phyloP scores from a whole-genome alignment of 1,140 invertebrate species.

The Brachionus paranguensis region DNA sequence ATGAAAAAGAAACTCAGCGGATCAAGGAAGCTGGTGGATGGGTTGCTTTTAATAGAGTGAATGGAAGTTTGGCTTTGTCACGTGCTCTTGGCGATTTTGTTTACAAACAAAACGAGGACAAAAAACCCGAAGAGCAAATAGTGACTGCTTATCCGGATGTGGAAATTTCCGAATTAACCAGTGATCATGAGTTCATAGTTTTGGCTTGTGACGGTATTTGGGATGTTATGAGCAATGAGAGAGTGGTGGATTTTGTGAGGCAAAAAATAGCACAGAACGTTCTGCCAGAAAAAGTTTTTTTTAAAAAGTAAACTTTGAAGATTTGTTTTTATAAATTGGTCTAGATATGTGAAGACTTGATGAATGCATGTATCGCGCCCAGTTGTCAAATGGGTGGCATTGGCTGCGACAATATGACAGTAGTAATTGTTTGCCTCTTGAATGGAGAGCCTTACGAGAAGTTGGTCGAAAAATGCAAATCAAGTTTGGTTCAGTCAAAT shows the following conservation, averaged over 20 bases:
- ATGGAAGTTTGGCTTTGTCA: slow-evolving; percentile 88
- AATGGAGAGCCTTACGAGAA: slow-evolving; percentile 69
- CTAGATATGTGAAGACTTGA: slow-evolving; percentile 85
- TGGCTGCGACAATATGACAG: slow-evolving; percentile 98
- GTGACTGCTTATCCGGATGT: slow-evolving; percentile 94
- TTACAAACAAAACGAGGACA: slow-evolving; percentile 82
- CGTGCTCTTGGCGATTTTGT: slow-evolving; percentile 92
- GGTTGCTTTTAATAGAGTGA: slow-evolving; percentile 92
- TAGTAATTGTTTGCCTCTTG: slow-evolving; percentile 74
- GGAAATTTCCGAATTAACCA: slow-evolving; percentile 68
- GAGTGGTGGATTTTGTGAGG: slow-evolving; percentile 85
- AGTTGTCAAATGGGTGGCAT: slow-evolving; percentile 90
- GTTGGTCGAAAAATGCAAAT: slow-evolving; percentile 56
- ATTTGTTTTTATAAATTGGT: background rate
- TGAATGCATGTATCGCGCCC: slow-evolving; percentile 85
- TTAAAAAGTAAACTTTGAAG: slow-evolving; percentile 47
- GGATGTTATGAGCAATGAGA: slow-evolving; percentile 92
- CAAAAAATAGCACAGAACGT: slow-evolving; percentile 69
- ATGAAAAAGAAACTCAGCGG: slow-evolving; percentile 73
- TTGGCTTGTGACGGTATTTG: slow-evolving; percentile 98
- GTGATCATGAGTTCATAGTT: slow-evolving; percentile 91
- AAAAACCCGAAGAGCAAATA: slow-evolving; percentile 84
- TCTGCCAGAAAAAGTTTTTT: slow-evolving; percentile 68
- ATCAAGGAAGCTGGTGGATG: slow-evolving; percentile 80
- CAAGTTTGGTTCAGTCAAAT: background rate